Evolutionary conservation across 1,140 invertebrate genomes (phyloP).

Genomic region (Neodiprion pinetum): DNA sequence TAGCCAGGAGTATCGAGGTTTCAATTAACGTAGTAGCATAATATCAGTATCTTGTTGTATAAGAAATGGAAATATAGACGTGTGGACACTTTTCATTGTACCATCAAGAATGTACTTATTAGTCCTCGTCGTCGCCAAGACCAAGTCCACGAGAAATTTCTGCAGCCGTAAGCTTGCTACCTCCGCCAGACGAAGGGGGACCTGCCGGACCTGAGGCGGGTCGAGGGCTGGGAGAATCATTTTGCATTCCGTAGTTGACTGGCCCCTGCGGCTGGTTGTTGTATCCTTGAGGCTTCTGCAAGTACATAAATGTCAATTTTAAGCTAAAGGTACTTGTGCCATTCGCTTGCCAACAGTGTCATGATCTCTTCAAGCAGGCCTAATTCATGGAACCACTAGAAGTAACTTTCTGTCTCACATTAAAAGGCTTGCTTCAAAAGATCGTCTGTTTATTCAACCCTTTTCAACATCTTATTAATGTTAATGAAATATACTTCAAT

Average conservation of each 20-base stretch:
- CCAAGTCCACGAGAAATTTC: conserved; percentile 59
- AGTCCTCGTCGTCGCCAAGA: conserved; percentile 47
- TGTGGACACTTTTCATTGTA: background rate
- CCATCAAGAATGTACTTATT: conserved; percentile 18
- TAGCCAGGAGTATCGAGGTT: too few relatives aligned
- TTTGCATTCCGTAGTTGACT: conserved; percentile 20
- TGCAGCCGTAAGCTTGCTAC: conserved; percentile 47
- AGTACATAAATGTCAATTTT: too few relatives aligned
- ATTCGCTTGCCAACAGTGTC: too few relatives aligned
- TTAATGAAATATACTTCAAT: too few relatives aligned
- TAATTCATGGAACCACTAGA: too few relatives aligned
- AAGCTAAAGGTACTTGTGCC: too few relatives aligned
- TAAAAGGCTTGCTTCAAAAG: conserved; percentile 6
- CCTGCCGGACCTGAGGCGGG: conserved; percentile 27
- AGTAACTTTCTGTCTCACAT: background rate
- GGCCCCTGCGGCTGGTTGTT: conserved; percentile 24
- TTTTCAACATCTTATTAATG: too few relatives aligned
- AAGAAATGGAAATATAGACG: too few relatives aligned
- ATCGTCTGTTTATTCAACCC: background rate
- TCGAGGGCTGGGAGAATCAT: conserved; percentile 25
- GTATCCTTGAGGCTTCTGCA: conserved; percentile 36
- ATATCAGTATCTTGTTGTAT: too few relatives aligned
- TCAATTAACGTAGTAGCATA: too few relatives aligned
- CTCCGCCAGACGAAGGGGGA: conserved; percentile 37
- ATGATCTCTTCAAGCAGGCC: too few relatives aligned